Evolutionary conservation across 2,113 vertebrate species (phyloP).

Genomic region (Podarcis raffonei): DNA sequence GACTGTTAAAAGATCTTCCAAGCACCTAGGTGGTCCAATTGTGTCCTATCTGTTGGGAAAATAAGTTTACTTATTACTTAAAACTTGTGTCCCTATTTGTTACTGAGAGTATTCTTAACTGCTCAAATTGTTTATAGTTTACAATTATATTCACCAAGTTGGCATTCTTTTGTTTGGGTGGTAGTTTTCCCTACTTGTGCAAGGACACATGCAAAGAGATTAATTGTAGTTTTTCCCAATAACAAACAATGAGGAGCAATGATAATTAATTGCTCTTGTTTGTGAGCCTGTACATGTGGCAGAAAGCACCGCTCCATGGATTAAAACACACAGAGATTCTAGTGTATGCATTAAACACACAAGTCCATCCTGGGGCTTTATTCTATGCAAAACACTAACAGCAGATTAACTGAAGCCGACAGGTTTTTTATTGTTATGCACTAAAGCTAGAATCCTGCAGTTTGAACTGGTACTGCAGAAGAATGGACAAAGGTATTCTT

Average conservation of each 20-base stretch:
- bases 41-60: background rate
- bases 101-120: background rate
- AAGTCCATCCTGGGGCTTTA: background rate
- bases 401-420: background rate
- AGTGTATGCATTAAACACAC: background rate
- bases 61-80: background rate
- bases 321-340: background rate
- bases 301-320: too few relatives aligned
- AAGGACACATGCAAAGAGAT: background rate
- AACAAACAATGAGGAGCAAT: background rate
- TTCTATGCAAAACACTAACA: background rate
- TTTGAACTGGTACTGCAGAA: background rate
- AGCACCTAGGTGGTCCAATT: background rate
- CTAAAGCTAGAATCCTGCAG: accelerated
- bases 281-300: background rate
- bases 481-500: constrained; percentile 25
- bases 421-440: background rate
- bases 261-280: background rate
- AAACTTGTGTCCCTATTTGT: background rate
- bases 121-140: constrained; percentile 31
- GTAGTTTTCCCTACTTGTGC: background rate
- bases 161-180: background rate
- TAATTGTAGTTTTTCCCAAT: background rate
- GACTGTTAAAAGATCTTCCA: background rate
- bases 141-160: background rate